Evolutionary conservation across 1,140 invertebrate genomes (phyloP), one percentile per base, ranked within the genome.

Genomic region (Drosophila biarmipes): DNA sequence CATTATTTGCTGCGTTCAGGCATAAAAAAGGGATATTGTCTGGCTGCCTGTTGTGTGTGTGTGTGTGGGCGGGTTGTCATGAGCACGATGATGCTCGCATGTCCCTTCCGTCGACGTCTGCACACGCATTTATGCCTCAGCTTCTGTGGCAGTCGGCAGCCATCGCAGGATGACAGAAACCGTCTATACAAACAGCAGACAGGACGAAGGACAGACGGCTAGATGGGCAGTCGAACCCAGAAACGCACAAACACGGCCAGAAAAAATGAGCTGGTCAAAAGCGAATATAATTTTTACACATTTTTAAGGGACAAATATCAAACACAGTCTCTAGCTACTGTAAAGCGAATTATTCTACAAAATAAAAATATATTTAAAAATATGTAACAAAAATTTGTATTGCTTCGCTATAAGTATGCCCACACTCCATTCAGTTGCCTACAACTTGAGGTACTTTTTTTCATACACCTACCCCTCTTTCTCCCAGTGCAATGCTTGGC

Each of bases 11-110:
- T 77, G 73, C 85, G 73, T 43, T 80, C 85, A 74, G 77, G 84
- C 84, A 80, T 89, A 89, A 89, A 89, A 86, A 89, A 78, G 73
- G 78, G 80, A 89, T 89, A 85, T 89, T 68, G 78, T 75, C 69
- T 64, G 62, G 15, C 64, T 48, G 69, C 54, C 58, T 45, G 55
- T 40, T 35, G 49, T 54, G 38, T 53, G 34, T 54, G 66, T 43
- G 15, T 58, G 19, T 21, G 38, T 27, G 49, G 53, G 11, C 52
- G 53, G 56, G 52, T 71, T 71, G 67, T 69, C 67, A 71, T 71
- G 67, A 69, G 67, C 51, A 71, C 64, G 42, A 69, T 69, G 64
- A 55, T 69, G 49, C 34, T 71, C 64, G 49, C 49, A 31, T 71
- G 64, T 69, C 63, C 64, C 35, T 68, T 17, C 63, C 51, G 38